A percentile compares a stretch with the other conserved stretches of the same genome.
Evolutionary conservation across 1,140 invertebrate genomes (phyloP).

Genomic region (Eupristina koningsbergeri): DNA sequence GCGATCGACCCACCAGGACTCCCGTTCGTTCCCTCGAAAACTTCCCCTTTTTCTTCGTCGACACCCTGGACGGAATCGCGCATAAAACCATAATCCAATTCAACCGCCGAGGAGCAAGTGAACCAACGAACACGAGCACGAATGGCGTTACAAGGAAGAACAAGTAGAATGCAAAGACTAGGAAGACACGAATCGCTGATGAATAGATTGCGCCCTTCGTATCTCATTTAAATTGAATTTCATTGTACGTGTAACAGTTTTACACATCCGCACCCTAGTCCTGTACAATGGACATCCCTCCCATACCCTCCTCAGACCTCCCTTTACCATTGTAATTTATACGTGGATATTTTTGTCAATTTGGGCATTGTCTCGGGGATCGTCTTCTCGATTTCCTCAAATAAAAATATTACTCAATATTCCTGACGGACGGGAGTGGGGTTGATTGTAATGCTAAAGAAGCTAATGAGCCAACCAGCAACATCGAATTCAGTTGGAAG

Average conservation of each 20-base stretch:
- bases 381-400: too few species aligned
- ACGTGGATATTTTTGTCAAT: too few species aligned
- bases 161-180: not conserved
- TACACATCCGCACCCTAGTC: not conserved
- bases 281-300: not conserved
- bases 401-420: too few species aligned
- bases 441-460: too few species aligned
- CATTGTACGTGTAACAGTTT: not conserved
- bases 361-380: too few species aligned
- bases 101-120: not conserved
- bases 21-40: not conserved
- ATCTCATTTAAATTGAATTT: conserved; percentile 10
- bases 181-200: not conserved
- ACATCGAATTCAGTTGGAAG: not conserved
- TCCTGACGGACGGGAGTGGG: too few species aligned
- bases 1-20: not conserved
- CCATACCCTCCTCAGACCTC: not conserved
- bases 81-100: conserved; percentile 35
- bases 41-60: not conserved
- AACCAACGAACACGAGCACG: too few species aligned
- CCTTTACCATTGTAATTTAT: too few species aligned
- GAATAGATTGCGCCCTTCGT: not conserved
- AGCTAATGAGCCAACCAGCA: too few species aligned
- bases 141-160: not conserved
- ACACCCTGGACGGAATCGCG: conserved; percentile 29